Evolutionary conservation across 2,888 invertebrate genomes (phyloP), one percentile per base, ranked within the genome.

Genomic region (Scrobipalpa atriplicella): DNA sequence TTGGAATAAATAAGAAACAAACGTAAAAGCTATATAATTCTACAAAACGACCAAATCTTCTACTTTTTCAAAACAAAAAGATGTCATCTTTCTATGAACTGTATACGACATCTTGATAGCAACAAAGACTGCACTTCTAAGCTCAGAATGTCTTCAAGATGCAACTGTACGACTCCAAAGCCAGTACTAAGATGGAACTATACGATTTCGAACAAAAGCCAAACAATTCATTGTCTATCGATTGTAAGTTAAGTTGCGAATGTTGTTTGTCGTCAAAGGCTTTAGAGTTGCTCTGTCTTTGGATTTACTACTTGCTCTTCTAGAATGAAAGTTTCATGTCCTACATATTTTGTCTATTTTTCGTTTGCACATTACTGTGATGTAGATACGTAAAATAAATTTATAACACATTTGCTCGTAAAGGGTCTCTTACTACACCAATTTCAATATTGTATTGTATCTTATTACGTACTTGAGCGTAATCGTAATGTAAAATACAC

Each of bases 191-290:
- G 82, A 81, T 80, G 80, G 82, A 79, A 80, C 82, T 89, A 84
- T 86, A 85, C 85, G 85, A 86, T 87, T 85, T 85, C 77, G 83
- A 87, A 89, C 87, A 89, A 89, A 89, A 85, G 85, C 80, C 82
- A 87, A 89, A 87, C 88, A 88, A 85, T 87, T 85, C 83, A 86
- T 89, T 89, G 89, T 89, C 85, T 87, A 89, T 88, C 83, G 89
- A 86, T 84, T 87, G 84, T 85, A 82, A 8, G 8, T 3, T 38
- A 7, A 38, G 84, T 84, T 83, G 69, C 73, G 78, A 87, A 87
- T 85, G 89, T 83, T 87, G 85, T 89, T 87, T 86, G 86, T 87
- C 82, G 85, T 90, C 90, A 89, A 89, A 90, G 85, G 78, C 82
- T 78, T 79, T 81, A 84, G 47, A 83, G 79, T 81, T 80, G 18